phyloP scores from a whole-genome alignment of 2,113 vertebrate species.

The Pangasianodon hypophthalmus region DNA sequence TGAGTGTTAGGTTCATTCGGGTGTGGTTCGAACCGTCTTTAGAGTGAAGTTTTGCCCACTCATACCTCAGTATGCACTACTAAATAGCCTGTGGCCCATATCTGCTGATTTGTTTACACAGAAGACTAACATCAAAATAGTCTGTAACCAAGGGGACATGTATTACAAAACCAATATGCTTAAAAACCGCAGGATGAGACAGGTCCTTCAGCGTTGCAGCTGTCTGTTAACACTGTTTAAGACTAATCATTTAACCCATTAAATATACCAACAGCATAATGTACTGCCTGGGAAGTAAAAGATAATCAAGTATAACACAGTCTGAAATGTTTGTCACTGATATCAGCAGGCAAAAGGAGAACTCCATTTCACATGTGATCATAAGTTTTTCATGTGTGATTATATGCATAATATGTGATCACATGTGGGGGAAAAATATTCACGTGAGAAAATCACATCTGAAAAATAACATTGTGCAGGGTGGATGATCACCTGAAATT shows the following conservation, averaged over 20 bases:
- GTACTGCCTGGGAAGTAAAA: neutral
- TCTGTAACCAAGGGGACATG: slow-evolving; percentile 25
- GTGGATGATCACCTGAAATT: too few species aligned
- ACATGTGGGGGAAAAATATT: neutral
- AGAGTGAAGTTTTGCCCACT: neutral
- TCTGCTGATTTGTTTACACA: slow-evolving; percentile 17
- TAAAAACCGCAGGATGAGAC: neutral
- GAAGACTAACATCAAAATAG: slow-evolving; percentile 12
- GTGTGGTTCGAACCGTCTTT: slow-evolving; percentile 13
- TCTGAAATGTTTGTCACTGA: neutral
- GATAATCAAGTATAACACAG: neutral
- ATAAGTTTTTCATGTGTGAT: neutral
- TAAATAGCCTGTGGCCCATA: neutral
- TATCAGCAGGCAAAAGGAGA: neutral
- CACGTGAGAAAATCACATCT: neutral
- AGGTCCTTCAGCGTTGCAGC: neutral
- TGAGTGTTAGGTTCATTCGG: slow-evolving; percentile 5
- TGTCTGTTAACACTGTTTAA: neutral
- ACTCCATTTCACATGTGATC: neutral
- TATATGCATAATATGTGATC: neutral
- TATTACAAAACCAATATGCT: slow-evolving; percentile 7
- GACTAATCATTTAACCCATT: neutral
- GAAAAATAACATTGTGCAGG: neutral
- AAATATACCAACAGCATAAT: neutral
- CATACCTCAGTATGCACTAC: neutral